Conservation (phyloP, 2,113 vertebrate species). For the Python bivittatus region DNA sequence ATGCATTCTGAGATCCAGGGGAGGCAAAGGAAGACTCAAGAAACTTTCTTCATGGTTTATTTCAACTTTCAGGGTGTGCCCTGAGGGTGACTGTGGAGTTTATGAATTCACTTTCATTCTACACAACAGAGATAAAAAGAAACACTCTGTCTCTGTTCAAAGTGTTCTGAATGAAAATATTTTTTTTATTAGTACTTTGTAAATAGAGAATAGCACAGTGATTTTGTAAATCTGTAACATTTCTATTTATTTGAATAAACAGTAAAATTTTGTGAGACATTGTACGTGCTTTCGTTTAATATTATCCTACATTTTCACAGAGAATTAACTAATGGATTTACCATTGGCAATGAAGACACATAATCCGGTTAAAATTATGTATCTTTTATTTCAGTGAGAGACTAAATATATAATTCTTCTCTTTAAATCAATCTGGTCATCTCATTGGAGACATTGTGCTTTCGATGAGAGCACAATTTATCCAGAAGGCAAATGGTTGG, state of each 20-base stretch:
- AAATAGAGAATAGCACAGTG: conserved; percentile 21
- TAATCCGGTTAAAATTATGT: background rate
- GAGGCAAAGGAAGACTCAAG: background rate
- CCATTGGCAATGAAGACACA: background rate
- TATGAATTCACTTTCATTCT: background rate
- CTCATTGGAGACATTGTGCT: background rate
- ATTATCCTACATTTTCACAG: background rate
- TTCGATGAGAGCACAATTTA: background rate
- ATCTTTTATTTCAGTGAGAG: background rate
- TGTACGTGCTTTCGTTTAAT: background rate
- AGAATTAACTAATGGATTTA: background rate
- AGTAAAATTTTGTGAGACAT: background rate
- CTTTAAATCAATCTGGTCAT: background rate
- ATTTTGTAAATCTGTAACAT: conserved; percentile 49
- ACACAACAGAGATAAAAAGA: rapidly evolving
- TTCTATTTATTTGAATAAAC: conserved; percentile 67
- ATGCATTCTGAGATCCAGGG: background rate
- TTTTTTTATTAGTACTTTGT: conserved; percentile 28
- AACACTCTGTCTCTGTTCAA: background rate
- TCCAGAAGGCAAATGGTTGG: background rate
- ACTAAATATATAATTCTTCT: background rate
- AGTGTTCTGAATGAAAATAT: background rate
- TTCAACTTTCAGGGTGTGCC: background rate
- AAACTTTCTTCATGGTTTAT: background rate
- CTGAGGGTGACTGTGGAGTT: background rate